A percentile compares a stretch with the other conserved stretches of the same genome.
Evolutionary conservation across 2,113 vertebrate species (phyloP).

Genomic region (Pollimyrus isidori): DNA sequence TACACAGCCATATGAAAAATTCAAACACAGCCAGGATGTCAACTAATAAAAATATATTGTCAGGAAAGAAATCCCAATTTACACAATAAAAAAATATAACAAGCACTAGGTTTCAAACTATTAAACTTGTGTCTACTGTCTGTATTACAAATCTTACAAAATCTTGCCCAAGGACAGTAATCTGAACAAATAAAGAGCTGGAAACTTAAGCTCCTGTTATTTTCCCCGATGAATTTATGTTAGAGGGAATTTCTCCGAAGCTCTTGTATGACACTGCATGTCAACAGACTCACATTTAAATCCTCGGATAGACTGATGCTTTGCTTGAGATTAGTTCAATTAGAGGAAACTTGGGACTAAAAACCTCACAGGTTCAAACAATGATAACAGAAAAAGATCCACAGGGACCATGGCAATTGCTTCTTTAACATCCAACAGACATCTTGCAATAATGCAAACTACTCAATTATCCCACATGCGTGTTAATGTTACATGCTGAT

Average conservation of each 20-base stretch:
- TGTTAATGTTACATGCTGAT: neutral
- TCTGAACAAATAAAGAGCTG: conserved; percentile 6
- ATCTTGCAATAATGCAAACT: neutral
- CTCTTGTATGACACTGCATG: conserved; percentile 15
- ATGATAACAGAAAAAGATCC: conserved; percentile 15
- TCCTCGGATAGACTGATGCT: conserved; percentile 14
- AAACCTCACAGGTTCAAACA: conserved; percentile 22
- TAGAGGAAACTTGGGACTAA: conserved; percentile 25
- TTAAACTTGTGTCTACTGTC: neutral
- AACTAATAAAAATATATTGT: conserved; percentile 1
- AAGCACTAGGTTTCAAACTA: neutral
- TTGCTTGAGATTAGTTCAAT: conserved; percentile 21
- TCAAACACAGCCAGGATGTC: neutral
- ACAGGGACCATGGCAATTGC: conserved; percentile 7
- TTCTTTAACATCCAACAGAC: neutral
- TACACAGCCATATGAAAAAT: neutral
- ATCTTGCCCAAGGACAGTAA: conserved; percentile 10
- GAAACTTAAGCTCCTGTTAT: neutral
- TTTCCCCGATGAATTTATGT: conserved; percentile 16
- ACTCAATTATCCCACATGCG: neutral
- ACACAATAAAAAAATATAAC: conserved; percentile 5
- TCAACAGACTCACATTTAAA: conserved; percentile 19
- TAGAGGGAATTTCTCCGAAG: conserved; percentile 15
- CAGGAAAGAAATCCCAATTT: neutral
- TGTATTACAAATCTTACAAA: conserved; percentile 12